A percentile compares a stretch with the other conserved stretches of the same genome.
These are phyloP conservation scores for Oenanthe oenanthe DNA, from an alignment of 2,113 vertebrate species.

Conservation along the genomic window DNA sequence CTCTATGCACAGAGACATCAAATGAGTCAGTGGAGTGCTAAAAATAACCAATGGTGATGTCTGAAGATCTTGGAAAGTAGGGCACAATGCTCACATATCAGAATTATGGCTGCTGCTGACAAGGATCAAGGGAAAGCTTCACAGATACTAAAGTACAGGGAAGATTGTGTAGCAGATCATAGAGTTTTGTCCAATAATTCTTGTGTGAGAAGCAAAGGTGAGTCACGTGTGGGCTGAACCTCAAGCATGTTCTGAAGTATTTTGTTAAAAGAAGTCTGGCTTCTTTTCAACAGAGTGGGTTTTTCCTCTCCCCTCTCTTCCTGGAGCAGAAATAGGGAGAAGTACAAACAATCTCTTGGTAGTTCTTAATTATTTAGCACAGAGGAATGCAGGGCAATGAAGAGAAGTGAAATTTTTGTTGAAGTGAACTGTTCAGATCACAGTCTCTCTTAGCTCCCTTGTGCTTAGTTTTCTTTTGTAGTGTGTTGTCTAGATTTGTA, in stretches of 20 bases:
- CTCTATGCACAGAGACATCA: not conserved
- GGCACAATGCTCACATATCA: not conserved
- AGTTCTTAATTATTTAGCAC: not conserved
- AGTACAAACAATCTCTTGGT: not conserved
- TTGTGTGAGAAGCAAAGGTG: not conserved
- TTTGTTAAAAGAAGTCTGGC: not conserved
- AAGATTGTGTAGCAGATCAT: not conserved
- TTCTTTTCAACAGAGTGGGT: not conserved
- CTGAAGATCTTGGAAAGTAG: slow-evolving; percentile 9
- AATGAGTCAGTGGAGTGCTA: not conserved
- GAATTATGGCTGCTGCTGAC: not conserved
- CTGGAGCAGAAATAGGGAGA: not conserved
- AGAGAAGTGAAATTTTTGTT: not conserved
- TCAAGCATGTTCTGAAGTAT: not conserved
- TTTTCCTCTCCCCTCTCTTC: not conserved
- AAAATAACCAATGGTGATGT: not conserved
- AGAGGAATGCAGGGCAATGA: not conserved
- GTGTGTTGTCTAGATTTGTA: not conserved
- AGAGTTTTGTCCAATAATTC: not conserved
- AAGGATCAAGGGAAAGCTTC: not conserved
- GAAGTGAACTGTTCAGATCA: not conserved
- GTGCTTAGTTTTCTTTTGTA: not conserved
- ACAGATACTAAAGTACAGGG: not conserved
- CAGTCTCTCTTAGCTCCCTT: not conserved
- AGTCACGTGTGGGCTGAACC: not conserved